phyloP scores from a whole-genome alignment of 2,888 invertebrate species.

The Malachius bipustulatus region DNA sequence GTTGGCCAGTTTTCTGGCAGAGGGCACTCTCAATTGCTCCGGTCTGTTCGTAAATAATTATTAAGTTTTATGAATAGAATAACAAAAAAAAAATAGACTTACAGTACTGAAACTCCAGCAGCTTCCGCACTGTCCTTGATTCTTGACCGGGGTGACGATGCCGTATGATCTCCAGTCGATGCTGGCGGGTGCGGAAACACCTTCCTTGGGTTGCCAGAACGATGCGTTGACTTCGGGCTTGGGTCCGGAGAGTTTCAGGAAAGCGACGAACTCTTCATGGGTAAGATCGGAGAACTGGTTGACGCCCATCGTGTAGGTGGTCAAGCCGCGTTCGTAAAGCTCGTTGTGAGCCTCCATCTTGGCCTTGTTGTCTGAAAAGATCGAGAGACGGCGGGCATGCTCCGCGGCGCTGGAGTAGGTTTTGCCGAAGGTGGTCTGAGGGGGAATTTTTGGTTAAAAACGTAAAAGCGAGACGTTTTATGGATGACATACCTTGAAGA shows the following conservation, averaged over 20 bases:
- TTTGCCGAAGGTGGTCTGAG: neutral
- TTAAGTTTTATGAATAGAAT: no score
- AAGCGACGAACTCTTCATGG: constrained; percentile 4
- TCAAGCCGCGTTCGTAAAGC: constrained; percentile 1
- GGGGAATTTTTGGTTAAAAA: no score
- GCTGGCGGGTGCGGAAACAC: neutral
- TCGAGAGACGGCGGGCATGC: neutral
- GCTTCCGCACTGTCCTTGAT: neutral
- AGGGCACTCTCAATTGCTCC: constrained; percentile 30
- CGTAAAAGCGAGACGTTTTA: no score
- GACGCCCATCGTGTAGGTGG: constrained; percentile 8
- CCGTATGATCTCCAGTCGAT: constrained; percentile 1
- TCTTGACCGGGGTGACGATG: constrained; percentile 1
- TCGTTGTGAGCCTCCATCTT: constrained; percentile 8
- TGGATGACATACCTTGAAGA: no score
- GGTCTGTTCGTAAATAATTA: constrained; percentile 15
- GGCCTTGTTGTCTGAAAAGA: constrained; percentile 2
- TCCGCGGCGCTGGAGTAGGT: neutral
- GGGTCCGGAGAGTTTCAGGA: neutral
- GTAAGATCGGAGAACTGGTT: constrained; percentile 8
- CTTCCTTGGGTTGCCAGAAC: neutral
- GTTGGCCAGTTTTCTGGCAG: constrained; percentile 20
- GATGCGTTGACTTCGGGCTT: neutral
- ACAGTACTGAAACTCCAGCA: constrained; percentile 2
- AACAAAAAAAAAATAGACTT: no score